Base-by-base conservation (phyloP, 2,797 vertebrate species). In the Coluber constrictor region DNA sequence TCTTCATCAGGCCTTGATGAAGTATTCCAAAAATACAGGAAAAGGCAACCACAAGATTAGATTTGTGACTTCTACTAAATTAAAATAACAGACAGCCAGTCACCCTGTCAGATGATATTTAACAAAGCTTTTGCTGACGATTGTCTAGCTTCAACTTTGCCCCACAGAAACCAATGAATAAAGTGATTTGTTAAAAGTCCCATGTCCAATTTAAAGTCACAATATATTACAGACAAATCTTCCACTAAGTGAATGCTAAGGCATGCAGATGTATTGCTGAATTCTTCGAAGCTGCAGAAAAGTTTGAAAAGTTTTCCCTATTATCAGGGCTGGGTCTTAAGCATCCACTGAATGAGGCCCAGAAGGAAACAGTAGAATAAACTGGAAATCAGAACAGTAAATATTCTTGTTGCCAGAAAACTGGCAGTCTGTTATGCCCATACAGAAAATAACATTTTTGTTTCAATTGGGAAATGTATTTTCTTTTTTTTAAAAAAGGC, bases 41-140 rank as follows among this genome's bases (percentile, higher is more conserved):
- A 43, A 16, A 88, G 57, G 91, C 63, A 23, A 51, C 60, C 86
- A 32, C 79, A 61, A 66, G 90, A 59, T 70, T 60, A 61, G 79
- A 51, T 57, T 79, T 89, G 90, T 91, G 56, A n/a, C 66, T 79
- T 79, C 86, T 57, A 79, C 60, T 37, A 61, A 83, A 91, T 83
- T 83, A 91, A 83, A 63, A 55, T 20, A 55, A 59, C 27, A 11
- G 86, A n/a, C 55, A 74, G 86, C 32, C 61, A 74, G 86, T 87
- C 91, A 74, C 63, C 37, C 54, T 88, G 86, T 43, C 91, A 43
- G 91, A 59, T 43, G 51, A 88, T 43, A 88, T 88, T 83, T 87
- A 87, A 92, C 86, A 87, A 87, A 87, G 59, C 91, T 92, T 92
- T 92, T 92, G 60, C 86, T 92, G 91, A 66, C 60, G 63, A 66